Base-by-base conservation (phyloP, 2,797 vertebrate genomes). In the Epinephelus awoara region DNA sequence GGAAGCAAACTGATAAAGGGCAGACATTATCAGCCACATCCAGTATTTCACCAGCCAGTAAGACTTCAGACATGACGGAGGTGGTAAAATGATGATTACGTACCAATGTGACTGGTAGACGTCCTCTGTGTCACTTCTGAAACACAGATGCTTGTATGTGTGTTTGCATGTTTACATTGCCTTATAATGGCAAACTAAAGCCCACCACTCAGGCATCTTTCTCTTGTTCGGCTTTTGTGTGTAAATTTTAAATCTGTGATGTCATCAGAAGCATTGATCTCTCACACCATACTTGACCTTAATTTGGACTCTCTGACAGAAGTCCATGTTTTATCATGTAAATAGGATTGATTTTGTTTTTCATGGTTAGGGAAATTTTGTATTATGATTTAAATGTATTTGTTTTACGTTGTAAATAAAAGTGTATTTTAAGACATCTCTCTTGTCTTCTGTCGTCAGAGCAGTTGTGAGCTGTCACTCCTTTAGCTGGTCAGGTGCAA, bases 331-430 rank as follows among this genome's bases (percentile, higher is more conserved):
- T 90, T 91, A 94, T 92, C 65, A 21, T 96, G 95, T 96, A 95
- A 88, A 96, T 95, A 94, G 51, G 62, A 34, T 56, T 63, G 56
- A 74, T 85, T 76, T 88, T 51, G 56, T 46, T 75, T 87, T 88
- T 84, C 58, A 81, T 76, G 10, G 18, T 38, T 71, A 72, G 70
- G 15, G 51, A 42, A 15, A 38, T 67, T 82, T 83, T 86, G 63
- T 85, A 52, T 70, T 65, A 79, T 38, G 65, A 40, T 75, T 74
- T 88, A 83, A 88, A 74, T 82, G 77, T 86, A 63, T 89, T 82
- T 88, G 74, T 92, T 90, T 91, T 83, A 91, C 75, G 54, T 71
- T 95, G 93, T 96, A 95, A 94, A 96, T 96, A 94, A 95, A 96
- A 94, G 72, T 68, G 74, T 91, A 94, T 95, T 95, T 93, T 95